These are phyloP conservation scores for Lacerta bilineata DNA, from an alignment of 2,797 vertebrate species.

Conservation along the genomic window DNA sequence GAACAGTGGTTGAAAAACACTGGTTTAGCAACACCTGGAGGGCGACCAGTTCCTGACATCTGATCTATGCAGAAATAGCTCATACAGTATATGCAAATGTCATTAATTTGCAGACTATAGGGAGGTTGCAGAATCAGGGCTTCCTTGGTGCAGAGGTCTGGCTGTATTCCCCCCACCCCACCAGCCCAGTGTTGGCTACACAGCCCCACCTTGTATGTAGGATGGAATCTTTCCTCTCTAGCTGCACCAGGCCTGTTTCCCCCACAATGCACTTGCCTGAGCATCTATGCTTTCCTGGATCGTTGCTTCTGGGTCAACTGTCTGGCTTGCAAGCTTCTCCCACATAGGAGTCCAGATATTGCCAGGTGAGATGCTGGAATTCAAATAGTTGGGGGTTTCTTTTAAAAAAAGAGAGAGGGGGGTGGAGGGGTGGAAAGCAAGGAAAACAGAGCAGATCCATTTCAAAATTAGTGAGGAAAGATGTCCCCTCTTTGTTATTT, in stretches of 20 bases:
- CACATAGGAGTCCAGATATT: constrained; percentile 88
- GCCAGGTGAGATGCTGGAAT: constrained; percentile 86
- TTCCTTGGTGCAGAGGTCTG: not conserved
- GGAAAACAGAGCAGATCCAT: not conserved
- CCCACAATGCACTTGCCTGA: constrained; percentile 75
- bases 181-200: not conserved
- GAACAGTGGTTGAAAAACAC: too few relatives aligned
- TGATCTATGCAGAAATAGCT: not conserved
- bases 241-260: not conserved
- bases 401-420: not conserved
- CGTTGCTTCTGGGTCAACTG: constrained; percentile 71
- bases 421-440: not conserved
- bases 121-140: not conserved
- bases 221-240: not conserved
- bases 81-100: not conserved
- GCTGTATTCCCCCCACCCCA: not conserved
- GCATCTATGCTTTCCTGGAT: constrained; percentile 76
- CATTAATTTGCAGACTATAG: not conserved
- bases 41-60: too few relatives aligned
- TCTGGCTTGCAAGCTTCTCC: constrained; percentile 79
- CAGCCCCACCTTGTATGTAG: not conserved
- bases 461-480: not conserved
- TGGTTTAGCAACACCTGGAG: too few relatives aligned
- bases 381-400: not conserved
- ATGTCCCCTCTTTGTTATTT: not conserved